Evolutionary conservation across 2,888 invertebrate species (phyloP).

Genomic region (Heliconius hortense): DNA sequence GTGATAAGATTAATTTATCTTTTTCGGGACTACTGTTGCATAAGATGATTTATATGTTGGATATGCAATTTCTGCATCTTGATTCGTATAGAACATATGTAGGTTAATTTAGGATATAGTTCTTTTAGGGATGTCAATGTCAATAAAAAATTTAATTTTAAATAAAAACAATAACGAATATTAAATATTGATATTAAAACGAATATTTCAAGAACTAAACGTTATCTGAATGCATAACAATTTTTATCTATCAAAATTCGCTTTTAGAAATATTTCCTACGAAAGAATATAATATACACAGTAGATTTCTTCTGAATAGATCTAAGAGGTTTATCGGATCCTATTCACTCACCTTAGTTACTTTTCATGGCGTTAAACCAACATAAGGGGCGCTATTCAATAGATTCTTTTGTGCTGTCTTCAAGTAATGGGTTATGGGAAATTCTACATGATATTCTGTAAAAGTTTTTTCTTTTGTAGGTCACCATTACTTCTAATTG

Average conservation of each 20-base stretch:
- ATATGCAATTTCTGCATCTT: not conserved
- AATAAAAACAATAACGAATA: not conserved
- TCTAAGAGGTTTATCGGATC: constrained; percentile 56
- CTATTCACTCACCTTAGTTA: constrained; percentile 62
- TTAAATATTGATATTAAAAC: not conserved
- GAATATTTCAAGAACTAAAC: not conserved
- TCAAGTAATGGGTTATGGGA: constrained; percentile 42
- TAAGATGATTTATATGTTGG: not conserved
- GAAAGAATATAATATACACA: constrained; percentile 32
- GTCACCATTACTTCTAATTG: not conserved
- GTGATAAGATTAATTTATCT: constrained; percentile 1
- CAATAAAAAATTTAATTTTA: not conserved
- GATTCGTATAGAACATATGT: too few species aligned
- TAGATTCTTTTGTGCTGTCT: constrained; percentile 48
- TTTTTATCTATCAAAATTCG: not conserved
- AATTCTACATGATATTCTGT: constrained; percentile 28
- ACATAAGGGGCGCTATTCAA: constrained; percentile 47
- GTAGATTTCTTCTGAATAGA: constrained; percentile 49
- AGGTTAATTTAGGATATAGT: not conserved
- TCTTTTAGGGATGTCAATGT: not conserved
- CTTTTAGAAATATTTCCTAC: constrained; percentile 18
- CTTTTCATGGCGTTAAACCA: constrained; percentile 53
- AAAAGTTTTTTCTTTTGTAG: constrained; percentile 6
- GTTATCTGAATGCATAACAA: not conserved
- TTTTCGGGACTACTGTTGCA: not conserved